phyloP scores from a whole-genome alignment of 2,888 invertebrate genomes.

The Lasioglossum oenotherae region DNA sequence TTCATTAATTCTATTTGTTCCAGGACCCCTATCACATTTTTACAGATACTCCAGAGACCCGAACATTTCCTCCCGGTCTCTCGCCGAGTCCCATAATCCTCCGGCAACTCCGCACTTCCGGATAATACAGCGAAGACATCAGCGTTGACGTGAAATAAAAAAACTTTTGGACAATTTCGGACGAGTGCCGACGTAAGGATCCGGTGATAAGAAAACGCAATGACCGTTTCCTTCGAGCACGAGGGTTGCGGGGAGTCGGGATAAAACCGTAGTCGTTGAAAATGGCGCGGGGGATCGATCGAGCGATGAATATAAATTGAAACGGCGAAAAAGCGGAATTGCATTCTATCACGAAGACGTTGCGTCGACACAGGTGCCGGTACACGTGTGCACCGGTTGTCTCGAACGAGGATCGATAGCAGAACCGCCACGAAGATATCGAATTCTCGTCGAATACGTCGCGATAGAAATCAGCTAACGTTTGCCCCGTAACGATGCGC shows the following conservation, averaged over 20 bases:
- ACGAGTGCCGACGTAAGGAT: background rate
- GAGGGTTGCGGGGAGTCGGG: background rate
- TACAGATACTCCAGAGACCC: background rate
- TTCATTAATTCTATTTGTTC: background rate
- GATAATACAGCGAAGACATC: background rate
- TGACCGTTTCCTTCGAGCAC: background rate
- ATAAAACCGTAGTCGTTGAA: background rate
- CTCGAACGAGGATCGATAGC: slow-evolving; percentile 56
- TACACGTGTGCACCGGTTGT: slow-evolving; percentile 59
- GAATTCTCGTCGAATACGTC: slow-evolving; percentile 55
- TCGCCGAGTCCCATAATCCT: background rate
- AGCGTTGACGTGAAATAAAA: background rate
- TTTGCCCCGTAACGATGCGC: background rate
- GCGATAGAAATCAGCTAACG: slow-evolving; percentile 36
- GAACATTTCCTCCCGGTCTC: background rate
- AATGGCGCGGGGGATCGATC: slow-evolving; percentile 25
- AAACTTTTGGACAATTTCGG: background rate
- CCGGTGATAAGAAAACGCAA: background rate
- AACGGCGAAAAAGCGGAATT: slow-evolving; percentile 51
- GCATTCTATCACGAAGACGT: slow-evolving; percentile 57
- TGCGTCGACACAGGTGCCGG: slow-evolving; percentile 52
- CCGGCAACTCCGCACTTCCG: background rate
- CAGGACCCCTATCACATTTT: background rate
- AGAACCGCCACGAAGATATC: slow-evolving; percentile 46
- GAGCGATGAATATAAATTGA: slow-evolving; percentile 46